Base-by-base conservation (phyloP, 2,888 invertebrate genomes). In the Eucera pruinosa region DNA sequence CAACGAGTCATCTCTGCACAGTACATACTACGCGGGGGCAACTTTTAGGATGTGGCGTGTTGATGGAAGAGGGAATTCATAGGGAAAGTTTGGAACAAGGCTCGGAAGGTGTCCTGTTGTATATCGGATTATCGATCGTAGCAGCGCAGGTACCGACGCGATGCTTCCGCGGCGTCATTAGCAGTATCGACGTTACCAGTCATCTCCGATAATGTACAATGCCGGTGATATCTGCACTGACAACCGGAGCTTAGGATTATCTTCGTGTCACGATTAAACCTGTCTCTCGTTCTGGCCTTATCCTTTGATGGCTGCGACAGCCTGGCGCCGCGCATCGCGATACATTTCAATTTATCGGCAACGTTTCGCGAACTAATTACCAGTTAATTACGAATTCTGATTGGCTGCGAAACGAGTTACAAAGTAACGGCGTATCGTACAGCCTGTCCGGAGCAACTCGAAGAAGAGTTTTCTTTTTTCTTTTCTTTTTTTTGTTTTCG, bases 161-260 rank as follows among this genome's bases (percentile, higher is more conserved):
- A 81, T 68, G 82, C 80, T 82, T 82, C 85, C 80, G 64, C 50
- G 55, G 55, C 64, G 62, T 84, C 80, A 74, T 84, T 80, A 72
- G 41, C 75, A 66, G 69, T 80, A 82, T 84, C 82, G 84, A 82
- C 84, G 76, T 84, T 36, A 39, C 70, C 48, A 78, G 76, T 78
- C 78, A 78, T 80, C 84, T 70, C 69, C 66, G 58, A 82, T 84
- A 80, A 78, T 82, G 73, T 65, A 71, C 55, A 78, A 78, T 74
- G 64, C 66, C 57, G 57, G 52, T 52, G 80, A 84, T 80, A 82
- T 78, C 62, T 64, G 67, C 52, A 68, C 70, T 78, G 84, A 82
- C 84, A 84, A 84, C 80, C 84, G 77, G 50, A 66, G 82, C 70
- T 65, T 58, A 50, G 84, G 76, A 84, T 84, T 84, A 84, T 82